Evolutionary conservation across 1,140 invertebrate genomes (phyloP).

Genomic region (Drosophila melanogaster): DNA sequence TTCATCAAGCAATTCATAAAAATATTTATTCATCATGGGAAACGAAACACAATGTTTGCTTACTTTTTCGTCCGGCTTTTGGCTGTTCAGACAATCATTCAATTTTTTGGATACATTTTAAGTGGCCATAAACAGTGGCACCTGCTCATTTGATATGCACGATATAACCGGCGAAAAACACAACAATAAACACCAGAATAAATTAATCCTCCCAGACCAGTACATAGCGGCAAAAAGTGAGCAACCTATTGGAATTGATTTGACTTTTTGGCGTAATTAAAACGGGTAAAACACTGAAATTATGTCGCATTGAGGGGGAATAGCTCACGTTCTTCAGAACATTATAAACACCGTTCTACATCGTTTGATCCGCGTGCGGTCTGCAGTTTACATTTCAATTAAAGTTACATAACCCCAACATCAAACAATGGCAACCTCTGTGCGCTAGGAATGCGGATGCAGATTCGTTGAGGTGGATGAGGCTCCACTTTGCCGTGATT

Average conservation of each 20-base stretch:
- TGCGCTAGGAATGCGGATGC: constrained; percentile 17
- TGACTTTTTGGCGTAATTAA: constrained; percentile 76
- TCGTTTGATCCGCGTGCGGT: constrained; percentile 74
- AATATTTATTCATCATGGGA: constrained; percentile 21
- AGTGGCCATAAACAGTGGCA: constrained; percentile 9
- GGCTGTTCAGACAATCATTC: constrained; percentile 24
- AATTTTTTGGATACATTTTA: constrained; percentile 25
- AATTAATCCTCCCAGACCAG: constrained; percentile 25
- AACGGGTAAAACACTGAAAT: constrained; percentile 50
- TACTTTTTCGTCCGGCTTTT: constrained; percentile 9
- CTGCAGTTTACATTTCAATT: constrained; percentile 80
- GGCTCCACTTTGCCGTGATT: constrained; percentile 67
- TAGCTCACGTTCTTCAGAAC: constrained; percentile 61
- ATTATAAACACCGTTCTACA: constrained; percentile 71
- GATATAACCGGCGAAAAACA: constrained; percentile 59
- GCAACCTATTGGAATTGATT: constrained; percentile 44
- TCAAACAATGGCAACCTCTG: constrained; percentile 42
- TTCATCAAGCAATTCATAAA: background rate
- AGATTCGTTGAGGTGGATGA: constrained; percentile 42
- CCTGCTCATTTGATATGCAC: constrained; percentile 66
- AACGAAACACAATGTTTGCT: constrained; percentile 7
- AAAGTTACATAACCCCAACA: constrained; percentile 78
- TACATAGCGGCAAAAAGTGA: constrained; percentile 9
- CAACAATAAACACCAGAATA: constrained; percentile 65
- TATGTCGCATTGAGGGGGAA: constrained; percentile 35